These are phyloP conservation scores for Podocnemis expansa DNA, from an alignment of 2,113 vertebrate genomes.

Conservation along the genomic window DNA sequence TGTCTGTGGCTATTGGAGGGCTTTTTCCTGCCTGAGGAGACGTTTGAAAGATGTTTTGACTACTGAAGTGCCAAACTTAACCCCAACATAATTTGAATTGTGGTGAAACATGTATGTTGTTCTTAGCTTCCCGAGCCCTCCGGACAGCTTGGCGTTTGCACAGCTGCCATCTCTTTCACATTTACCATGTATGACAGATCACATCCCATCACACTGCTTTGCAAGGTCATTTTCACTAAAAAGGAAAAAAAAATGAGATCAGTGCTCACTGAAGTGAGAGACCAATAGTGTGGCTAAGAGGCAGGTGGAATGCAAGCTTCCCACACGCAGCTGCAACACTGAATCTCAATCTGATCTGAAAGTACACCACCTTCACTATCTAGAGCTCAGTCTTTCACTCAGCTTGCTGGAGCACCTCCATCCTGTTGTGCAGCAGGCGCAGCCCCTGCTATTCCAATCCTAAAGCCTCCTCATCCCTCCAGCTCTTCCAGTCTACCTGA, in stretches of 20 bases:
- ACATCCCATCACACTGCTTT: not conserved
- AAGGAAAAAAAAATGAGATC: not conserved
- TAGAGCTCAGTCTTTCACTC: not conserved
- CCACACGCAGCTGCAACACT: rapidly evolving
- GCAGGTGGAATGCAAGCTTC: not conserved
- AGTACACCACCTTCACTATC: not conserved
- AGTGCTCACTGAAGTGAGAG: not conserved
- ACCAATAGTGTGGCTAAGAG: not conserved
- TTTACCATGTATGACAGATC: not conserved
- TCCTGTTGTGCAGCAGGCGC: not conserved
- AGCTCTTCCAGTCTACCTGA: not conserved
- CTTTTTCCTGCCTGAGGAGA: slow-evolving; percentile 36
- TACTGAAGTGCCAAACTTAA: slow-evolving; percentile 66
- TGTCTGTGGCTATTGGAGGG: slow-evolving; percentile 34
- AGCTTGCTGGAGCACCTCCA: not conserved
- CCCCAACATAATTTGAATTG: slow-evolving; percentile 42
- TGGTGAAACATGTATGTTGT: slow-evolving; percentile 49
- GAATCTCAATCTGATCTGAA: not conserved
- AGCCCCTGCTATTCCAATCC: not conserved
- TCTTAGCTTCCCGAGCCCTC: slow-evolving; percentile 53
- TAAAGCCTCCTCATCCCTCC: not conserved
- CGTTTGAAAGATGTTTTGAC: slow-evolving; percentile 63
- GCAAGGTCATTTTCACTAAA: not conserved
- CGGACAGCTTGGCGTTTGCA: not conserved
- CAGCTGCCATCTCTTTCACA: slow-evolving; percentile 43